phyloP scores from a whole-genome alignment of 1,140 invertebrate species.

The Asobara japonica region DNA sequence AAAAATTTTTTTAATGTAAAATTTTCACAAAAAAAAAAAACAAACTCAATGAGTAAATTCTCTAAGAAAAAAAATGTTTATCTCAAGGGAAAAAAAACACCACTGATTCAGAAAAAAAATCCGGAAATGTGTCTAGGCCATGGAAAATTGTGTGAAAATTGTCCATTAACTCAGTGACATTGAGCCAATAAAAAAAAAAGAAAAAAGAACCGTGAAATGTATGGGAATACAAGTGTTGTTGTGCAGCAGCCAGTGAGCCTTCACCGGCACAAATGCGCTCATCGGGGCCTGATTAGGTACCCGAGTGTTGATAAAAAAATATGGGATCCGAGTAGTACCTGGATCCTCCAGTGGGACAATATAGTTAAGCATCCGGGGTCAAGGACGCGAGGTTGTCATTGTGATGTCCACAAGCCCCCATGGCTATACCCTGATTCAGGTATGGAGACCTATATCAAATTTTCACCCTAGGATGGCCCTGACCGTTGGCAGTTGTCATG shows the following conservation, averaged over 20 bases:
- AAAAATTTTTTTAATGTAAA: no score
- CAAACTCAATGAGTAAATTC: background rate
- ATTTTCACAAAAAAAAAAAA: no score
- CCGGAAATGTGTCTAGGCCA: background rate
- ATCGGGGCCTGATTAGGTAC: conserved; percentile 59
- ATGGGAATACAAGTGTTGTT: conserved; percentile 6
- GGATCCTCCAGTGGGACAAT: conserved; percentile 70
- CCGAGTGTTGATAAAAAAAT: conserved; percentile 63
- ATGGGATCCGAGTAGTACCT: conserved; percentile 68
- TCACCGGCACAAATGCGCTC: conserved; percentile 54
- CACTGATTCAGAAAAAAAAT: background rate
- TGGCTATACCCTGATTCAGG: conserved; percentile 62
- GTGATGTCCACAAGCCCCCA: conserved; percentile 63
- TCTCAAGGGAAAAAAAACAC: background rate
- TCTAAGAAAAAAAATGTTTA: background rate
- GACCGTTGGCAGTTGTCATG: no score
- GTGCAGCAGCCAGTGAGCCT: conserved; percentile 49
- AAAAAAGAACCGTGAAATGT: background rate
- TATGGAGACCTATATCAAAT: no score
- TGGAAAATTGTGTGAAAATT: background rate
- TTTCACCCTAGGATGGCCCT: no score
- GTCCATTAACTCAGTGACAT: background rate
- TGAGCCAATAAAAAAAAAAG: no score
- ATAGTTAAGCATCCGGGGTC: conserved; percentile 67
- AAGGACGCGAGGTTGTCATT: conserved; percentile 61